Evolutionary conservation across 92 coral and sea anemone genomes (phyloP).

Genomic region (Zoanthus solanderi): DNA sequence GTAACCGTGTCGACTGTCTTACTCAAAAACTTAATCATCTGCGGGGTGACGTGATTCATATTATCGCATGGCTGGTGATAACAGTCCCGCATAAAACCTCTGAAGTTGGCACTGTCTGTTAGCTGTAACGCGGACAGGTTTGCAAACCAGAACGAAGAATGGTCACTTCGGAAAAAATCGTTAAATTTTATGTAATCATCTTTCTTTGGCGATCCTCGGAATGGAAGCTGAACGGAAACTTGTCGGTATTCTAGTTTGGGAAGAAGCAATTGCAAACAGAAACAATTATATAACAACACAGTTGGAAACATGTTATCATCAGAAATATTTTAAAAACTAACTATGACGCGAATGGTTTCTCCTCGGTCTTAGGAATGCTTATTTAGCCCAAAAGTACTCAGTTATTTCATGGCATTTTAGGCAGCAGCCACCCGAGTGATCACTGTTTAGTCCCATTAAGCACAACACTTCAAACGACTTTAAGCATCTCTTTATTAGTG

Average conservation of each 20-base stretch:
- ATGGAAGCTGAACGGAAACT: constrained; percentile 16
- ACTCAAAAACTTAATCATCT: constrained; percentile 62
- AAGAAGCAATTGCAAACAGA: neutral
- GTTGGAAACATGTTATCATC: too few species aligned
- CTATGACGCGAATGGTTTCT: neutral
- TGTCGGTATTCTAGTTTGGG: constrained; percentile 28
- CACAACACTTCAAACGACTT: too few species aligned
- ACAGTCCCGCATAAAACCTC: constrained; percentile 75
- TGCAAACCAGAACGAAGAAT: constrained; percentile 57
- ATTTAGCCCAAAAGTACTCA: too few species aligned
- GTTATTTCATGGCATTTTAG: too few species aligned
- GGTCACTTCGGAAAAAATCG: constrained; percentile 69
- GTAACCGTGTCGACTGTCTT: constrained; percentile 62
- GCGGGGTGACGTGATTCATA: constrained; percentile 67
- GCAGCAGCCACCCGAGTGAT: too few species aligned
- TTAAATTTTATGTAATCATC: neutral
- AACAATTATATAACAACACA: neutral
- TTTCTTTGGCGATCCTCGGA: constrained; percentile 26
- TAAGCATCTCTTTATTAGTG: too few species aligned
- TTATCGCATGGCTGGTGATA: constrained; percentile 72
- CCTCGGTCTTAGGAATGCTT: too few species aligned
- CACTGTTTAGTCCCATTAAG: too few species aligned
- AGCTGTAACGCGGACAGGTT: constrained; percentile 59
- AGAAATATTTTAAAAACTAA: neutral
- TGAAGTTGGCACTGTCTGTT: constrained; percentile 77